Base-by-base conservation (phyloP, 2,888 invertebrate species). In the Meta bourneti region DNA sequence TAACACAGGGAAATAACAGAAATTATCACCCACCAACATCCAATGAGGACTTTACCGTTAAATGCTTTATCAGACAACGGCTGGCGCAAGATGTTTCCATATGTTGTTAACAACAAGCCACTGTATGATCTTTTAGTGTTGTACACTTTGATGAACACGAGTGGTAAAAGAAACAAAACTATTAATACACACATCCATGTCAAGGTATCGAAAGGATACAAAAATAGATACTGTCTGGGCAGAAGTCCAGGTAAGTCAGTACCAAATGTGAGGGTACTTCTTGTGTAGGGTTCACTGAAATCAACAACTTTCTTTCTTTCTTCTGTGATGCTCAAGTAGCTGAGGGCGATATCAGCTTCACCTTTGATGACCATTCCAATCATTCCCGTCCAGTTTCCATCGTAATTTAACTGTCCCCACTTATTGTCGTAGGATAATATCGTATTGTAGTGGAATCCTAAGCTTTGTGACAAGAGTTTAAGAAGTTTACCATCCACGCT, bases 361-460 rank as follows among this genome's bases (percentile, higher is more conserved):
- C 19, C 54, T 54, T 54, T 79, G 0, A 54, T 52, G 19, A 79
- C 20, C 79, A 20, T 11, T 9, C 79, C 79, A 5, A 79, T 20
- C 19, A 54, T 54, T 2, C 79, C 54, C 13, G 79, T 54, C 79
- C 79, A 79, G 61, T 79, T 79, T 9, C 79, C 79, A 13, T 79
- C 79, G 13, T n/a, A 11, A 13, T 7, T 1, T 54, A 20, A 16
- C 7, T 52, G 54, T 2, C 79, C 79, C 79, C 79, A 79, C 9
- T 9, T 7, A 19, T 7, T 0, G 6, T 79, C 79, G 20, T 19
- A 34, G 19, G 79, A 19, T 13, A 1, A 5, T 6, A 79, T 20
- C 0, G 54, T 1, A 8, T 61, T 13, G 34, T 54, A 61, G 7
- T 79, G 19, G 19, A 34, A 11, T 11, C 54, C 54, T 7, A 79